A percentile compares a stretch with the other conserved stretches of the same genome.
phyloP scores from a whole-genome alignment of 2,888 invertebrate species.

The Protophormia terraenovae region DNA sequence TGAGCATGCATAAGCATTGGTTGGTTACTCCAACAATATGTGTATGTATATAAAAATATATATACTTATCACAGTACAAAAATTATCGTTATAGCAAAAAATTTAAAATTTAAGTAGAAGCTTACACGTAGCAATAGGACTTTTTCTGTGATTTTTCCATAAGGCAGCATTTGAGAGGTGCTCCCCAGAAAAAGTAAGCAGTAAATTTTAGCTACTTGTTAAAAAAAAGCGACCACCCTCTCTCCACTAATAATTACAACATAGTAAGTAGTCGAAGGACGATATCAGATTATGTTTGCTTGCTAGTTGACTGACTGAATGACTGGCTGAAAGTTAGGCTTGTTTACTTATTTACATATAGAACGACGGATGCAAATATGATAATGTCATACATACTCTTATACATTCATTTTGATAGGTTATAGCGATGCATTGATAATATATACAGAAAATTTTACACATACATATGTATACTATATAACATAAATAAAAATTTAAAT shows the following conservation, averaged over 20 bases:
- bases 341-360: slow-evolving; percentile 4
- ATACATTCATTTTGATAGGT: background rate
- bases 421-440: background rate
- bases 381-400: slow-evolving; percentile 44
- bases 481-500: background rate
- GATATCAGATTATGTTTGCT: slow-evolving; percentile 49
- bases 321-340: background rate
- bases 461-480: background rate
- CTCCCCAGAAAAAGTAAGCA: slow-evolving; percentile 23
- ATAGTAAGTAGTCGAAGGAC: slow-evolving; percentile 35
- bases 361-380: slow-evolving; percentile 52
- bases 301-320: background rate
- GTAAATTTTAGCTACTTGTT: slow-evolving; percentile 62
- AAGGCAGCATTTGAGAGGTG: slow-evolving; percentile 40
- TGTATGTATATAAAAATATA: too few relatives aligned
- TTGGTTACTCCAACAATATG: slow-evolving; percentile 59
- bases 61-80: slow-evolving; percentile 41
- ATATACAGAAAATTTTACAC: background rate
- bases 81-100: slow-evolving; percentile 28
- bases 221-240: too few relatives aligned
- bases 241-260: too few relatives aligned
- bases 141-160: background rate
- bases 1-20: slow-evolving; percentile 68
- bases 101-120: slow-evolving; percentile 51
- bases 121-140: slow-evolving; percentile 1